Conservation (phyloP, 2,797 vertebrate species). For the Botia kubotai region DNA sequence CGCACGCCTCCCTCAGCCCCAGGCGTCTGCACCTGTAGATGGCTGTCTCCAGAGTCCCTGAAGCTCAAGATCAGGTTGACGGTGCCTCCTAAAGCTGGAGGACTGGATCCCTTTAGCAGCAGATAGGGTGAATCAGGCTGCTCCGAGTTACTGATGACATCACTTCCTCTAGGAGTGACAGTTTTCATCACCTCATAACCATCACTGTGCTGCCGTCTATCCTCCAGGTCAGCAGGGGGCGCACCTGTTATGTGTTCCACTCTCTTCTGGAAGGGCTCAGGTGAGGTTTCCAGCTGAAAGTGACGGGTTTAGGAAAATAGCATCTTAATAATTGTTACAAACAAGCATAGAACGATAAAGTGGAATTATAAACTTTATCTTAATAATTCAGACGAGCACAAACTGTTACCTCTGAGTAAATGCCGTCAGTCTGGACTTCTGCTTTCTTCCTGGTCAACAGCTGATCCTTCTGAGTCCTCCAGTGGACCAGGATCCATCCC, state of each 20-base stretch:
- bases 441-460: constrained; percentile 73
- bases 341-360: too few relatives aligned
- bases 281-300: constrained; percentile 31
- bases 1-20: constrained; percentile 57
- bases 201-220: constrained; percentile 61
- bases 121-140: constrained; percentile 70
- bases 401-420: constrained; percentile 75
- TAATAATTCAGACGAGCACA: constrained; percentile 32
- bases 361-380: too few relatives aligned
- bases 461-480: constrained; percentile 85
- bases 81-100: constrained; percentile 73
- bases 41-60: constrained; percentile 76
- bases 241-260: constrained; percentile 39
- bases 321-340: too few relatives aligned
- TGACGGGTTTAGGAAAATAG: background rate
- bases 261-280: constrained; percentile 48
- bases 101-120: constrained; percentile 76
- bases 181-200: constrained; percentile 79
- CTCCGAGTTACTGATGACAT: constrained; percentile 56
- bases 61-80: constrained; percentile 88
- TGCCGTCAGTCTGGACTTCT: constrained; percentile 64
- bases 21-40: constrained; percentile 67
- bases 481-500: constrained; percentile 88
- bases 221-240: constrained; percentile 35
- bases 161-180: constrained; percentile 52